Base-by-base conservation (phyloP, 2,888 invertebrate species). In the Hoplodrina ambigua region DNA sequence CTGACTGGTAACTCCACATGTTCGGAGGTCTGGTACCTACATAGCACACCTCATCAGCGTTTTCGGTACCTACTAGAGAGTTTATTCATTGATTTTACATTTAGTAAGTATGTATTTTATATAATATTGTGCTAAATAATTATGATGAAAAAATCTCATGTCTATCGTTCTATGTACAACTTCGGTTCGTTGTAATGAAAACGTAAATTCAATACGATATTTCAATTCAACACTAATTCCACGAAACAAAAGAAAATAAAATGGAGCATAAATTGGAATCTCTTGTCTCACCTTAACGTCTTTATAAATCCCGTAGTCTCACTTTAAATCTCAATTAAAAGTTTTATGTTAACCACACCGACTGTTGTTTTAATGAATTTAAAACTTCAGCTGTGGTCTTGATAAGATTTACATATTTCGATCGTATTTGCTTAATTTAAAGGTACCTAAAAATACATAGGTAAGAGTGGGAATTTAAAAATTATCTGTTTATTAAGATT, bases 281-380 rank as follows among this genome's bases (percentile, higher is more conserved):
- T 30, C 30, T 44, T 4, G 53, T 37, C n/a, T 61, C 52, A 50
- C 41, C 20, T 57, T 33, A 49, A 49, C 53, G 50, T 44, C 37
- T 44, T 33, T 33, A n/a, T 19, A 73, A 77, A 73, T 52, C 56
- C 50, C 52, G 20, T n/a, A 15, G 46, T 50, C 78, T 52, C 50
- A 20, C 0, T 70, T 61, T 50, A 72, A 72, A 69, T 63, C 60
- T 64, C 54, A 80, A 80, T 80, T 77, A 80, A 81, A 79, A 77
- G 52, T 79, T 79, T 63, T 61, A 75, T 61, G 69, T 63, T 33
- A 66, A 64, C 64, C 66, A 63, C 50, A 55, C 50, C 52, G n/a
- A 62, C 53, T 55, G 60, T 57, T 79, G 61, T 52, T 72, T 63
- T 62, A 72, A 61, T 72, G 63, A 78, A 78, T 64, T 72, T 50